Conservation (phyloP, 2,888 invertebrate species). For the Esperia sulphurella region DNA sequence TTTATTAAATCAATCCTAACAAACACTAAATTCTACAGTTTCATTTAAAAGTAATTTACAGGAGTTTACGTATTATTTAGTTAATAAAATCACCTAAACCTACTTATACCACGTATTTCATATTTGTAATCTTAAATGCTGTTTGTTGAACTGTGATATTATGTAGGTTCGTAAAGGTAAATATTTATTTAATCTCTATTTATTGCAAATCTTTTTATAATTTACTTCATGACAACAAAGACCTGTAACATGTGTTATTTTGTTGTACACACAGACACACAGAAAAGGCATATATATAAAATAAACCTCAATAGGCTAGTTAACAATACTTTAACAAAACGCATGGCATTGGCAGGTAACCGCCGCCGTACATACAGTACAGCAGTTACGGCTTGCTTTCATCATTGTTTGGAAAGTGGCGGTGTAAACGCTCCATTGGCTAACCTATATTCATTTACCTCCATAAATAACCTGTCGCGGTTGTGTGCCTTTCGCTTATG, state of each 20-base stretch:
- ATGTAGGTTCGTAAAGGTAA: background rate
- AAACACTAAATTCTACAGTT: too few species aligned
- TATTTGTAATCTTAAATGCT: background rate
- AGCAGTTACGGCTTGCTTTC: conserved; percentile 20
- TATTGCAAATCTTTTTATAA: too few species aligned
- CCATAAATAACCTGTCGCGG: conserved; percentile 16
- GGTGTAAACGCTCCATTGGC: conserved; percentile 11
- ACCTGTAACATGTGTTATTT: too few species aligned
- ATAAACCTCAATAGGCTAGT: conserved; percentile 16
- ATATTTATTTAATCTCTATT: too few species aligned
- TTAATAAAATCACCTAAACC: too few species aligned
- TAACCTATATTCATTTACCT: conserved; percentile 21
- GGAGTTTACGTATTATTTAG: too few species aligned
- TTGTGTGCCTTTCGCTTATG: conserved; percentile 13
- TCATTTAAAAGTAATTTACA: too few species aligned
- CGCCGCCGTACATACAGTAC: conserved; percentile 3
- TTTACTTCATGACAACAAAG: too few species aligned
- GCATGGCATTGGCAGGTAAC: conserved; percentile 16
- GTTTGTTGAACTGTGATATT: too few species aligned
- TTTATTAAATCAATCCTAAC: too few species aligned
- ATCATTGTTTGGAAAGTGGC: conserved; percentile 27
- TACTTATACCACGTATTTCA: background rate
- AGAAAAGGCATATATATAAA: conserved; percentile 1
- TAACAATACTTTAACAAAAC: conserved; percentile 12
- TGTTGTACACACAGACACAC: background rate